phyloP scores from a whole-genome alignment of 2,888 invertebrate genomes.

The Zygaena filipendulae region DNA sequence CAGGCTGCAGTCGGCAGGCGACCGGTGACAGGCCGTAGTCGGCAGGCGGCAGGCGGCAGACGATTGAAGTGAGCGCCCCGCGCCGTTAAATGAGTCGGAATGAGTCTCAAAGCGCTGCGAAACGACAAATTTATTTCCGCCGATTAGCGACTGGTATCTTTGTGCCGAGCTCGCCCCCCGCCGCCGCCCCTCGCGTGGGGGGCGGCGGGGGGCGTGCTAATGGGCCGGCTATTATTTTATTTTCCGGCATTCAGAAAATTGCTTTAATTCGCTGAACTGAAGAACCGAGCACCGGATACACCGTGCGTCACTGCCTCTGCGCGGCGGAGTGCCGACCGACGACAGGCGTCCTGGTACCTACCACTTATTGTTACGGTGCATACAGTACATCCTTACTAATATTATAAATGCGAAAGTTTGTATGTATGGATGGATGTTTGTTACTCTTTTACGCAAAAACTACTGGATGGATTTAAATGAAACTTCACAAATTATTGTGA shows the following conservation, averaged over 20 bases:
- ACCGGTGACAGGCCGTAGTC: constrained; percentile 1
- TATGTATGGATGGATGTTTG: too few relatives aligned
- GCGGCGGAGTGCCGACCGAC: background rate
- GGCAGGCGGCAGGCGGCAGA: too few relatives aligned
- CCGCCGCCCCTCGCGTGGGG: constrained; percentile 11
- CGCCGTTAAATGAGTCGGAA: constrained; percentile 26
- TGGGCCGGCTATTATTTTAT: constrained; percentile 55
- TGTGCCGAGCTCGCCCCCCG: constrained; percentile 19
- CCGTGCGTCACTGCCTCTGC: constrained; percentile 51
- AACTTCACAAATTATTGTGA: too few relatives aligned
- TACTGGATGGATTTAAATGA: too few relatives aligned
- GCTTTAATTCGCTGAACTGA: constrained; percentile 37
- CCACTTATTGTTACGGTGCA: too few relatives aligned
- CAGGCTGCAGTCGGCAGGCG: constrained; percentile 4
- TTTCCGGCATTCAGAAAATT: constrained; percentile 53
- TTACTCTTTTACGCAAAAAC: too few relatives aligned
- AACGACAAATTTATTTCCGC: constrained; percentile 34
- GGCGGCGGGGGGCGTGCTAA: constrained; percentile 31
- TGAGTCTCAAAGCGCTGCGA: constrained; percentile 23
- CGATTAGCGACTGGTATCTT: constrained; percentile 32
- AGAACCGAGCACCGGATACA: constrained; percentile 29
- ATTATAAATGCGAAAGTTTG: too few relatives aligned
- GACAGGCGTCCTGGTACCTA: constrained; percentile 14
- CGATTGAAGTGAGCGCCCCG: constrained; percentile 13
- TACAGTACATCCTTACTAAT: too few relatives aligned